A percentile compares a stretch with the other conserved stretches of the same genome.
Conservation (phyloP, 2,888 invertebrate genomes). For the Rotaria magnacalcarata region DNA sequence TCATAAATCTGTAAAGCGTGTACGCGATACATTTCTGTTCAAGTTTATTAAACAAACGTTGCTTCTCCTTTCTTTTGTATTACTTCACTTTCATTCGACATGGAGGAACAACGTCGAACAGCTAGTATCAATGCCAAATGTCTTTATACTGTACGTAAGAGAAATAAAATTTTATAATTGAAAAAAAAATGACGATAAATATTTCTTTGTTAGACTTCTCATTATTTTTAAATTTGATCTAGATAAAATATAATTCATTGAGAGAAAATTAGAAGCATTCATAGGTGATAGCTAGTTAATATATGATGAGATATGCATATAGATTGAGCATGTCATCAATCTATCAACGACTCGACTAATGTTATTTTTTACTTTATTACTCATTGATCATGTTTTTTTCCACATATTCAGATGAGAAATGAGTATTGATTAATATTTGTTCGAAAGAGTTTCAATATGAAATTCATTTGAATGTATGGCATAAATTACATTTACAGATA, state of each 20-base stretch:
- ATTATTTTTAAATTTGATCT: background rate
- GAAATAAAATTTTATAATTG: background rate
- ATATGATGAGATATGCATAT: background rate
- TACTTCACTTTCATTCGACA: background rate
- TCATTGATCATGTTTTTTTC: background rate
- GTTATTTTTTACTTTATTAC: background rate
- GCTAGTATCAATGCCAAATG: background rate
- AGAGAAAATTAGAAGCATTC: background rate
- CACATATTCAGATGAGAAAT: background rate
- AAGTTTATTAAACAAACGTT: background rate
- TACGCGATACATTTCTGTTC: background rate
- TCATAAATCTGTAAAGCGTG: background rate
- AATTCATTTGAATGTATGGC: background rate
- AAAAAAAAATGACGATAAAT: background rate
- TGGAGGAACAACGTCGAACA: background rate
- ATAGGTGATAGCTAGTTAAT: background rate
- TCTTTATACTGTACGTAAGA: constrained; percentile 18
- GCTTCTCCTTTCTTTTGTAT: background rate
- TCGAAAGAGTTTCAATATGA: too few relatives aligned
- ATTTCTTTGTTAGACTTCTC: background rate
- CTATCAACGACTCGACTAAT: background rate
- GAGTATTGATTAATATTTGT: too few relatives aligned
- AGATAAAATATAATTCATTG: background rate
- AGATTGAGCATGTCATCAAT: background rate
- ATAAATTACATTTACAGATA: background rate